Evolutionary conservation across 1,140 invertebrate genomes (phyloP), one percentile per base, ranked within the genome.

Genomic region (Aphelinus certus): DNA sequence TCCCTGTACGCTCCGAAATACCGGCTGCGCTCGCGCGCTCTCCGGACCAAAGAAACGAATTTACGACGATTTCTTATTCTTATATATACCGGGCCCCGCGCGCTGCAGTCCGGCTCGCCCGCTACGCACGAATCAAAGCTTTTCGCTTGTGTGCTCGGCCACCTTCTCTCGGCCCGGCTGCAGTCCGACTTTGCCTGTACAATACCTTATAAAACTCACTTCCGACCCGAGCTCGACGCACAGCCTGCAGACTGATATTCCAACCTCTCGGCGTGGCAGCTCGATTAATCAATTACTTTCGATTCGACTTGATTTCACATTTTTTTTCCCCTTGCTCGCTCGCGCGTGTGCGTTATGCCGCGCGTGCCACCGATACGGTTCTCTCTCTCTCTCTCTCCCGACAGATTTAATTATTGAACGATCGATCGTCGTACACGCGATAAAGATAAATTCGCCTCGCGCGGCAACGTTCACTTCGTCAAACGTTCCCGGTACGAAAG

Each of bases 31-130:
- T 64, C 53, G 53, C 53, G 53, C 42, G 49, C 58, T 7, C 63
- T 68, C 61, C 47, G 26, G 56, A 71, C 55, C 49, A 67, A 76
- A 76, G 69, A 71, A 76, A 76, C 63, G 46, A 76, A 76, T 76
- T 76, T 71, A 76, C 75, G 75, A 76, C 26, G 75, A 71, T 76
- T 71, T 76, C 75, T 76, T 75, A 71, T 75, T 75, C 73, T 71
- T 76, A 56, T 76, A 60, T 48, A 64, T 26, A 26, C 26, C 26
- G 26, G 26, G 26, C 56, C 42, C 55, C 43, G 1, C 46, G 58
- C 7, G 55, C 26, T 26, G 26, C 26, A 26, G 26, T 26, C 26
- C 26, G 26, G 26, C 26, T 26, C 26, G 26, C 26, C 26, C 26
- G 26, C 26, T 26, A 26, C 3, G 48, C 42, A 53, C n/a, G 53